Evolutionary conservation across 2,797 vertebrate species (phyloP), one percentile per base, ranked within the genome.

Genomic region (Sebastes nivosus): DNA sequence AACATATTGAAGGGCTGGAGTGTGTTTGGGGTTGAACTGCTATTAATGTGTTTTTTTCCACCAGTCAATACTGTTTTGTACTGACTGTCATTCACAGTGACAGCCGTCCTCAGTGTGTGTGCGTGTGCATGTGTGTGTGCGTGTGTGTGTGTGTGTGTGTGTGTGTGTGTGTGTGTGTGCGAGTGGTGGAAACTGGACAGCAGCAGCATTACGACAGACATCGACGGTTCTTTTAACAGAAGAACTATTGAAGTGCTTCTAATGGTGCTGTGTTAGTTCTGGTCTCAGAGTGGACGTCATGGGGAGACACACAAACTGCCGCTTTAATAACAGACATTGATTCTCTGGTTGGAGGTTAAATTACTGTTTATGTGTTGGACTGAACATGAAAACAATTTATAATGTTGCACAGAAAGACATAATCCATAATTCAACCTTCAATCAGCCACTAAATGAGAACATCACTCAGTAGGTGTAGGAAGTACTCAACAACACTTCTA

Each of bases 61-160:
- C 73, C 67, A 81, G 78, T 92, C 89, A 80, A 89, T 88, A 83
- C 34, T 73, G 67, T 63, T 84, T 88, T 86, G 84, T 87, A 8
- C 58, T 72, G 83, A 85, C 78, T 88, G 87, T 84, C 88, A 83
- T 84, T 80, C 83, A 83, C 78, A 54, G 1, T 82, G 88, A 89
- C 89, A 81, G 86, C 79, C 85, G 83, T 83, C 83, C 87, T 85
- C 85, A 27, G 69, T 66, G 67, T 50, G 67, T 71, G 34, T 72
- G 4, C 30, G 16, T 34, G n/a, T 68, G 69, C 50, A 52, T 72
- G 20, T 10, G 50, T n/a, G 18, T 22, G 8, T 22, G 52, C 58
- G 32, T 20, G 5, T 29, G 66, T 55, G 24, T 42, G 12, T 63
- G 12, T 63, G 65, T 46, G 36, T 24, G 24, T 42, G 12, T 63